Conservation (phyloP, 2,113 vertebrate species). For the Castor canadensis region DNA sequence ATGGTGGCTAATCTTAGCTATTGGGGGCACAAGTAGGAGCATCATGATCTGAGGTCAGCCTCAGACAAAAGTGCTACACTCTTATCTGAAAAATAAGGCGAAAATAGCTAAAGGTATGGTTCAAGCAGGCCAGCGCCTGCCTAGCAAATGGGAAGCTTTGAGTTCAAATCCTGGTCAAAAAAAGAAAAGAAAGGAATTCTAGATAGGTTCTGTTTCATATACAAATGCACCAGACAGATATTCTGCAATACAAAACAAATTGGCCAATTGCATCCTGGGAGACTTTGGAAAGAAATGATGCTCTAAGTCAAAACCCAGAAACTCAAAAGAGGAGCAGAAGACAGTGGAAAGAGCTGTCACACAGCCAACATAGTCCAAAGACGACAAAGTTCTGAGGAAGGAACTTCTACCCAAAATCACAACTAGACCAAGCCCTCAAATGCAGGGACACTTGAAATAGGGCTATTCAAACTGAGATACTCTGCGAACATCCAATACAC, state of each 20-base stretch:
- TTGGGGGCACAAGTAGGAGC: too few species aligned
- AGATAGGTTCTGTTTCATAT: not conserved
- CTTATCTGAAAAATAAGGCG: too few species aligned
- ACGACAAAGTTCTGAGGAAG: fast-evolving
- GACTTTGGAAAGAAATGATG: not conserved
- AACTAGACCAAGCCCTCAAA: not conserved
- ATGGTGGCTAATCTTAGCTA: too few species aligned
- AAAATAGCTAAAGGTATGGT: too few species aligned
- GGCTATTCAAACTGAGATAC: too few species aligned
- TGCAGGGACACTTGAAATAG: not conserved
- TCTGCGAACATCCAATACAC: too few species aligned
- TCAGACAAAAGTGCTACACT: too few species aligned
- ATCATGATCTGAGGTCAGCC: too few species aligned
- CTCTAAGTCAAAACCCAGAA: not conserved
- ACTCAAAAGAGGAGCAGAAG: not conserved
- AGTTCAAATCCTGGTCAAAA: too few species aligned
- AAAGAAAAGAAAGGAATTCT: too few species aligned
- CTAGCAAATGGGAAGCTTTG: too few species aligned
- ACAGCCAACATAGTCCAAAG: fast-evolving
- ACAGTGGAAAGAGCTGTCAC: fast-evolving
- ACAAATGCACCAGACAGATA: not conserved
- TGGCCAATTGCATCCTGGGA: not conserved
- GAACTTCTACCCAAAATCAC: not conserved
- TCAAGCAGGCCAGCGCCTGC: too few species aligned
- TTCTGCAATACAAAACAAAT: not conserved